Conservation (phyloP, 1,140 invertebrate genomes). For the Drosophila nigromelanica region DNA sequence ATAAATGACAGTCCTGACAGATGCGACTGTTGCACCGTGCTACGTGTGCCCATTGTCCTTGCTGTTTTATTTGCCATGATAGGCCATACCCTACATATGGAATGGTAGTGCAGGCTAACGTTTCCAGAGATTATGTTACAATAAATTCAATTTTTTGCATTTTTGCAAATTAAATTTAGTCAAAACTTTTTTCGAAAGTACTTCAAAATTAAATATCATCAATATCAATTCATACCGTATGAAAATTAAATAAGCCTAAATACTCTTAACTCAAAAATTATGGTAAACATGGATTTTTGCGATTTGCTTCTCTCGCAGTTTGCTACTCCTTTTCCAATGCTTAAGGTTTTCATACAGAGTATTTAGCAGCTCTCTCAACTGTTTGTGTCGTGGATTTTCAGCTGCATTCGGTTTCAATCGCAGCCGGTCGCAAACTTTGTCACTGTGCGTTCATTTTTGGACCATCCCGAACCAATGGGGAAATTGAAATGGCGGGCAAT, state of each 20-base stretch:
- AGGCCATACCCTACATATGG: neutral
- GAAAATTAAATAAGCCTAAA: too few species aligned
- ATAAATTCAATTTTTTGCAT: too few species aligned
- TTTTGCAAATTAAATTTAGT: too few species aligned
- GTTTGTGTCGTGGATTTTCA: conserved; percentile 21
- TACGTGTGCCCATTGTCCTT: conserved; percentile 16
- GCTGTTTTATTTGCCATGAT: conserved; percentile 3
- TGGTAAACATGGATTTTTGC: too few species aligned
- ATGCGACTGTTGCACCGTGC: conserved; percentile 21
- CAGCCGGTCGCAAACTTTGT: conserved; percentile 52
- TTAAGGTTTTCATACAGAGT: neutral
- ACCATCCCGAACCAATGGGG: conserved; percentile 28
- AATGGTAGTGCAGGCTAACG: neutral
- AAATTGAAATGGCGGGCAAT: conserved; percentile 66
- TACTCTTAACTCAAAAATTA: too few species aligned
- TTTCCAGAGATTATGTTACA: neutral
- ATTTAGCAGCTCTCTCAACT: neutral
- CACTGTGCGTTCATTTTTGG: conserved; percentile 35
- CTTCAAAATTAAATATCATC: too few species aligned
- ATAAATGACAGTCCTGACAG: conserved; percentile 39
- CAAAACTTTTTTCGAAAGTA: too few species aligned
- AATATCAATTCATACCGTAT: too few species aligned
- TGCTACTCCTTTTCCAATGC: neutral
- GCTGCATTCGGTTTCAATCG: conserved; percentile 44
- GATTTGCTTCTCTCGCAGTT: neutral